Conservation (phyloP, 2,113 vertebrate species). For the Chaenogobius annularis region DNA sequence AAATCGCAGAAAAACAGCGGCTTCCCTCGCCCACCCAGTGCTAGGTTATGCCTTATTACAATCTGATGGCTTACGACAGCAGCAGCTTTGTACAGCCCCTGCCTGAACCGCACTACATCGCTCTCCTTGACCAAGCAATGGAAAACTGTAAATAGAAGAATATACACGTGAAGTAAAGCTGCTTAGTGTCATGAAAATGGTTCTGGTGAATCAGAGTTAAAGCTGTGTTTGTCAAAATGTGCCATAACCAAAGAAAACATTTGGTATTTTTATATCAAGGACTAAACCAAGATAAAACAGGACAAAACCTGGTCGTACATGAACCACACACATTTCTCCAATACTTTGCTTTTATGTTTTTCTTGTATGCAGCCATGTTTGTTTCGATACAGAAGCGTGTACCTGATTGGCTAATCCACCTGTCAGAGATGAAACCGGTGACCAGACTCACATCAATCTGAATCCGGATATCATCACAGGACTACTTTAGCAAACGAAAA, state of each 20-base stretch:
- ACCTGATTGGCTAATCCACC: no score
- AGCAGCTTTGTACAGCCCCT: slow-evolving; percentile 61
- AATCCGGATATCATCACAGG: no score
- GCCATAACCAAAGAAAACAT: neutral
- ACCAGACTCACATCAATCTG: no score
- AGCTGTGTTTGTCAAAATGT: neutral
- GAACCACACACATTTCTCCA: no score
- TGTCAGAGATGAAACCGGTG: no score
- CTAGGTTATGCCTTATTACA: slow-evolving; percentile 75
- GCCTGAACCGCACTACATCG: slow-evolving; percentile 41
- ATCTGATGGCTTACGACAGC: slow-evolving; percentile 71
- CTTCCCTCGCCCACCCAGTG: slow-evolving; percentile 76
- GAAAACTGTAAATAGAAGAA: slow-evolving; percentile 40
- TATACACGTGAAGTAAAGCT: slow-evolving; percentile 28
- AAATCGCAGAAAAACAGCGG: slow-evolving; percentile 76
- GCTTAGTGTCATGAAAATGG: slow-evolving; percentile 48
- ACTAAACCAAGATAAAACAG: neutral
- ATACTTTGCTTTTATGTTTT: no score
- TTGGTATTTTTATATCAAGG: neutral
- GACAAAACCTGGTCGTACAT: no score
- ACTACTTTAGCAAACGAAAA: no score
- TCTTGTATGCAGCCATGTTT: no score
- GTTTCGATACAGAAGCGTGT: no score
- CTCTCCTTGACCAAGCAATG: slow-evolving; percentile 33
- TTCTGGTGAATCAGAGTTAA: slow-evolving; percentile 16